A percentile compares a stretch with the other conserved stretches of the same genome.
Evolutionary conservation across 1,140 invertebrate genomes (phyloP).

Genomic region (Chionoecetes opilio): DNA sequence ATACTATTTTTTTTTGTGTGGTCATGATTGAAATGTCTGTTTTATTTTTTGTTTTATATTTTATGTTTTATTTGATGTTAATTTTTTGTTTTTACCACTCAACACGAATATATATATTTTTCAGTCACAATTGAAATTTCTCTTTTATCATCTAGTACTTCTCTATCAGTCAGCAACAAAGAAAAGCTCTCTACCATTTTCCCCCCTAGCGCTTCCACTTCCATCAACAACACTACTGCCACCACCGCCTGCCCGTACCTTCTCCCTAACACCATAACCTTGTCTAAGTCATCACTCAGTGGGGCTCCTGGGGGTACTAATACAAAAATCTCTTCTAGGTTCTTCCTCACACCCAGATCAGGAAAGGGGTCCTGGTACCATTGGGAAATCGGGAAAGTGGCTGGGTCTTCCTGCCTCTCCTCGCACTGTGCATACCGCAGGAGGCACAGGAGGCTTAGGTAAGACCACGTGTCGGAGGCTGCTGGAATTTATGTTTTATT

Average conservation of each 20-base stretch:
- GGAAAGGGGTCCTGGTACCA: not conserved
- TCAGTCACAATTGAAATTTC: no score
- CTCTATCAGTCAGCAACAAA: not conserved
- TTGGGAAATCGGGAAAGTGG: slow-evolving; percentile 27
- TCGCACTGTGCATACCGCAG: not conserved
- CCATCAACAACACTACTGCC: not conserved
- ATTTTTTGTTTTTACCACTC: not conserved
- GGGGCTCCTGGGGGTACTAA: not conserved
- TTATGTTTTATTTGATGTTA: not conserved
- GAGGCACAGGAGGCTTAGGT: not conserved
- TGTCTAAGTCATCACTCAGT: not conserved
- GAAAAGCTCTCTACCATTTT: not conserved
- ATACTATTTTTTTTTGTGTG: no score
- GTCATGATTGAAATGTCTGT: no score
- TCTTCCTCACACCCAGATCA: slow-evolving; percentile 16
- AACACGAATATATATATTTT: not conserved
- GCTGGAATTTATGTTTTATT: not conserved
- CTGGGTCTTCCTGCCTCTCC: not conserved
- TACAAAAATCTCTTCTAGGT: slow-evolving; percentile 30
- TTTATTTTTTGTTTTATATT: not conserved
- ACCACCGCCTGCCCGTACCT: not conserved
- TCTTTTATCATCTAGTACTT: no score
- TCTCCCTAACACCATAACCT: not conserved
- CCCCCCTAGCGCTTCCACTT: not conserved
- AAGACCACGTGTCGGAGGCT: not conserved